Percentiles rank a stretch among this genome's conserved stretches.
Conservation (phyloP, 2,888 invertebrate species). For the Eudemis profundana region DNA sequence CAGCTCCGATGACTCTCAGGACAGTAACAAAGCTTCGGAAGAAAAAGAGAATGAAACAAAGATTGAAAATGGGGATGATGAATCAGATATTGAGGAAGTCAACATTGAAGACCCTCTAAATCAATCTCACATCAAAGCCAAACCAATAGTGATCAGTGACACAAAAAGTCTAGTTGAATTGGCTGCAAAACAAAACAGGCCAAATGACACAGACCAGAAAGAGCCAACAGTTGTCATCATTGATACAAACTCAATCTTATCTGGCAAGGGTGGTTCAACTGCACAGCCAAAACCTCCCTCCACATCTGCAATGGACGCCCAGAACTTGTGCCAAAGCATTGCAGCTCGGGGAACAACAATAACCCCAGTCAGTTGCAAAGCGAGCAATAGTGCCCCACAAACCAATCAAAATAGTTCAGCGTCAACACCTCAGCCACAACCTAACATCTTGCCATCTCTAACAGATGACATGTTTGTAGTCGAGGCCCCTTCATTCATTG, state of each 20-base stretch:
- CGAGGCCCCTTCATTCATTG: slow-evolving; percentile 96
- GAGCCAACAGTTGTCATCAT: slow-evolving; percentile 93
- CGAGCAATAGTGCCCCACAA: slow-evolving; percentile 45
- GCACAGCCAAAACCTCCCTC: slow-evolving; percentile 57
- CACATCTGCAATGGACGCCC: slow-evolving; percentile 66
- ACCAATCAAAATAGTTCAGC: slow-evolving; percentile 50
- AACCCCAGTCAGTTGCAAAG: slow-evolving; percentile 75
- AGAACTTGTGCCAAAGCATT: slow-evolving; percentile 79
- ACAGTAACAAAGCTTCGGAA: slow-evolving; percentile 77
- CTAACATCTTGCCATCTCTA: slow-evolving; percentile 89
- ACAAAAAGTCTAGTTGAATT: slow-evolving; percentile 90
- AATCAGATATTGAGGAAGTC: slow-evolving; percentile 88
- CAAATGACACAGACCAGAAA: slow-evolving; percentile 79
- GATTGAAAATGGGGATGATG: slow-evolving; percentile 85
- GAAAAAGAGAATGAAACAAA: slow-evolving; percentile 82
- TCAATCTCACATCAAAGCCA: slow-evolving; percentile 67
- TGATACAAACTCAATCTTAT: slow-evolving; percentile 90
- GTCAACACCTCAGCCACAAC: slow-evolving; percentile 65
- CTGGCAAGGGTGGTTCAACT: slow-evolving; percentile 66
- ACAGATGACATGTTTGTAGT: slow-evolving; percentile 97
- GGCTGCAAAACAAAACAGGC: slow-evolving; percentile 84
- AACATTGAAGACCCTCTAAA: slow-evolving; percentile 88
- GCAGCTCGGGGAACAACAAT: slow-evolving; percentile 84
- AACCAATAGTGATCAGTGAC: slow-evolving; percentile 89
- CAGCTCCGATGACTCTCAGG: slow-evolving; percentile 86